phyloP scores from a whole-genome alignment of 2,888 invertebrate genomes.

The Drosophila ustulata region DNA sequence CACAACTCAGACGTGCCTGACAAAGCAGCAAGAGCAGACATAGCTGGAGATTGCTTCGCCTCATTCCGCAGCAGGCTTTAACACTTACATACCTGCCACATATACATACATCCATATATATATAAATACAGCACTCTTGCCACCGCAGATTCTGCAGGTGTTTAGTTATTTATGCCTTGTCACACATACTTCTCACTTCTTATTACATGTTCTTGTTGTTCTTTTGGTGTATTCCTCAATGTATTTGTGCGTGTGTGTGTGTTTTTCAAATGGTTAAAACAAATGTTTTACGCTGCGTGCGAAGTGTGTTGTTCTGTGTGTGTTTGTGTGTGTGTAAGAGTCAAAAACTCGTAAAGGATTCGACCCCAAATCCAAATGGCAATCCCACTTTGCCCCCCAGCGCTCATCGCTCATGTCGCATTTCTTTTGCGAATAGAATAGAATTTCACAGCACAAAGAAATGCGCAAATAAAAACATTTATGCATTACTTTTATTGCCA shows the following conservation, averaged over 20 bases:
- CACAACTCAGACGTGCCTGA: constrained; percentile 62
- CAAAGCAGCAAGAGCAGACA: constrained; percentile 31
- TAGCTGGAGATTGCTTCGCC: constrained; percentile 14
- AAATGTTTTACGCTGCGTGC: constrained; percentile 18
- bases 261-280: constrained; percentile 34
- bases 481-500: constrained; percentile 53
- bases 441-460: constrained; percentile 45
- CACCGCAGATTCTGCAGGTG: constrained; percentile 69
- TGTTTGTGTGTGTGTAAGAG: constrained; percentile 17
- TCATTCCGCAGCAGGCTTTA: neutral
- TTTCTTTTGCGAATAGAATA: constrained; percentile 28
- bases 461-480: constrained; percentile 55
- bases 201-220: constrained; percentile 44
- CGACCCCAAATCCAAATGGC: constrained; percentile 52
- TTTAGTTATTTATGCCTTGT: constrained; percentile 80
- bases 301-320: neutral
- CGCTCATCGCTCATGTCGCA: constrained; percentile 35
- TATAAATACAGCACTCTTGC: neutral
- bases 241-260: constrained; percentile 12
- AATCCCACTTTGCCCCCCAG: constrained; percentile 38
- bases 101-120: neutral
- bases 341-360: constrained; percentile 58
- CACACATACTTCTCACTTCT: constrained; percentile 64
- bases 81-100: neutral
- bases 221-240: constrained; percentile 11